These are phyloP conservation scores for Alouatta palliata DNA, from an alignment of 2,113 vertebrate genomes.

Conservation along the genomic window DNA sequence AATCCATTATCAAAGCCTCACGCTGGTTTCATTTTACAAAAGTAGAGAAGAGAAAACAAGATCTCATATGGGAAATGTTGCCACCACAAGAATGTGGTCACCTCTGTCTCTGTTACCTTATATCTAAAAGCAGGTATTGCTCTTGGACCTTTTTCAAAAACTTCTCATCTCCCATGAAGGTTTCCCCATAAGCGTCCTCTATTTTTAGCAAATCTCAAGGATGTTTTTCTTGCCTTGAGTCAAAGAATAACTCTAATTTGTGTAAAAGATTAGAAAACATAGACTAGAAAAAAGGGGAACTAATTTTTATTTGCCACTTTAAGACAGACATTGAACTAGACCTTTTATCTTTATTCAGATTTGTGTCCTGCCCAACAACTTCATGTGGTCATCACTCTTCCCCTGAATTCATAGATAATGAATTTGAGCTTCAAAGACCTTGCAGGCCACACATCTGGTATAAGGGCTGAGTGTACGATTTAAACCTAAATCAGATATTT, in stretches of 20 bases:
- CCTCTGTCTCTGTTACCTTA: not conserved
- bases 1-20: not conserved
- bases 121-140: not conserved
- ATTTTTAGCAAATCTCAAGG: not conserved
- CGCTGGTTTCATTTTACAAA: not conserved
- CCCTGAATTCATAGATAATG: not conserved
- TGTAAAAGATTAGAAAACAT: no score
- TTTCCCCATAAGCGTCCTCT: not conserved
- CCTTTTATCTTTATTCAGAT: not conserved
- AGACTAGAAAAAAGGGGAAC: not conserved
- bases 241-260: not conserved
- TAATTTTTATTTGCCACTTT: not conserved
- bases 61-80: not conserved
- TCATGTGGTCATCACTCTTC: not conserved
- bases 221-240: not conserved
- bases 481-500: not conserved
- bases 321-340: not conserved
- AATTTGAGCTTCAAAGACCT: not conserved
- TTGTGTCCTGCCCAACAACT: accelerated
- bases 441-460: not conserved
- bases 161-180: not conserved
- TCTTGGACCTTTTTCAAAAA: not conserved
- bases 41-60: not conserved
- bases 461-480: not conserved
- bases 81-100: not conserved